phyloP scores from a whole-genome alignment of 2,113 vertebrate genomes.

The Sula dactylatra region DNA sequence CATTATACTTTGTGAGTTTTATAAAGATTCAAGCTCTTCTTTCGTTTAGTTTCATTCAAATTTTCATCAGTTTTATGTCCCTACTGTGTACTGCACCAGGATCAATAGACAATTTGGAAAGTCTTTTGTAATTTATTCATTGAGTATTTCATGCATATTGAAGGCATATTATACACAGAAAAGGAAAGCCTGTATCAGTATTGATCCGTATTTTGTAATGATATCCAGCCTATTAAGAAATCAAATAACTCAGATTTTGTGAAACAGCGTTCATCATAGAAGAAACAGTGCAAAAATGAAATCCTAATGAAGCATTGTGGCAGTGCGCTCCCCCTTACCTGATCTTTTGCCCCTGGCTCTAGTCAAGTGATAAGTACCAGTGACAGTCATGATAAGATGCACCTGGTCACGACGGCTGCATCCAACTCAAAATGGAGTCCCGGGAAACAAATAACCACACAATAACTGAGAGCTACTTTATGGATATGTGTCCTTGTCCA shows the following conservation, averaged over 20 bases:
- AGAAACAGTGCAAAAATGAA: constrained; percentile 25
- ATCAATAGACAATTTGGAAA: constrained; percentile 69
- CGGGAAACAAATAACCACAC: no score
- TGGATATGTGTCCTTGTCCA: no score
- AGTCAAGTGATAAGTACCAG: no score
- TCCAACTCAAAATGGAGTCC: no score
- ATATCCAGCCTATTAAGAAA: constrained; percentile 50
- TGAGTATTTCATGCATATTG: constrained; percentile 28
- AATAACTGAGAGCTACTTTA: no score
- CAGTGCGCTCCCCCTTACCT: no score
- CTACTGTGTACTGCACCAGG: neutral
- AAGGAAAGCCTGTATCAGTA: constrained; percentile 24
- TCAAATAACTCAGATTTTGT: constrained; percentile 27
- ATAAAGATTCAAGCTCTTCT: neutral
- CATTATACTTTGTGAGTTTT: constrained; percentile 8
- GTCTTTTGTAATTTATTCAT: constrained; percentile 64
- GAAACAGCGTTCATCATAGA: neutral
- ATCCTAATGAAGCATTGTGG: constrained; percentile 24
- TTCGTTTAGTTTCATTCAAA: neutral
- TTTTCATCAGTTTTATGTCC: neutral
- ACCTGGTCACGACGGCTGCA: no score
- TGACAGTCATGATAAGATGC: no score
- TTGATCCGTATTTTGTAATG: constrained; percentile 51
- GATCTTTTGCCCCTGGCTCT: no score
- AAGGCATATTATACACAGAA: constrained; percentile 15